Evolutionary conservation across 2,888 invertebrate genomes (phyloP).

Genomic region (Ectropis crepuscularia): DNA sequence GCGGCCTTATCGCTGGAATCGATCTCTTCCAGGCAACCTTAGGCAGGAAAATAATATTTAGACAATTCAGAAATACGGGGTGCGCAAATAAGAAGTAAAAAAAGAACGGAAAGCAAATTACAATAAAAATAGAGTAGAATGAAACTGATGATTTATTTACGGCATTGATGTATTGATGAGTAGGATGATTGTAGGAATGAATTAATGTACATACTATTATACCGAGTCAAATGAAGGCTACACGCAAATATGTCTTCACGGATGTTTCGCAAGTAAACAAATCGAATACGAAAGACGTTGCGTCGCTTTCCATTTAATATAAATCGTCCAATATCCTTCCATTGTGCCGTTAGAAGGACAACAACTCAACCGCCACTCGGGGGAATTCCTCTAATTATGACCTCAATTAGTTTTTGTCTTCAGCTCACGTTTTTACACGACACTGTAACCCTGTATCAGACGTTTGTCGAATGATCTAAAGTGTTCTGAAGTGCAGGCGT

Average conservation of each 20-base stretch:
- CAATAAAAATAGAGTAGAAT: too few relatives aligned
- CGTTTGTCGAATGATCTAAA: conserved; percentile 16
- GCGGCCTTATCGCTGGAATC: too few relatives aligned
- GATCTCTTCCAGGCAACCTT: too few relatives aligned
- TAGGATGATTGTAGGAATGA: not conserved
- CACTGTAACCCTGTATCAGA: conserved; percentile 20
- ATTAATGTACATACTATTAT: conserved; percentile 4
- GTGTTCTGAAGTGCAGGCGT: conserved; percentile 24
- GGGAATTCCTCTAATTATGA: conserved; percentile 38
- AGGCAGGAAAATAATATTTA: too few relatives aligned
- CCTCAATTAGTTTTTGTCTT: conserved; percentile 35
- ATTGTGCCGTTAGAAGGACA: conserved; percentile 24
- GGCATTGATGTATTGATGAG: too few relatives aligned
- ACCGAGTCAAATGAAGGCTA: conserved; percentile 39
- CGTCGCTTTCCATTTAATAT: conserved; percentile 56
- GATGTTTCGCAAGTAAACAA: conserved; percentile 58
- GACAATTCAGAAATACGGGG: too few relatives aligned
- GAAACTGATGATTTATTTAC: too few relatives aligned
- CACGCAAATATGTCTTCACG: conserved; percentile 43
- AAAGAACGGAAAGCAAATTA: too few relatives aligned
- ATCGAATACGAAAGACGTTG: conserved; percentile 52
- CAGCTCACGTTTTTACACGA: conserved; percentile 18
- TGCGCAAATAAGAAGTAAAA: too few relatives aligned
- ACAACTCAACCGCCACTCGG: conserved; percentile 4
- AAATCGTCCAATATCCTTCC: conserved; percentile 35